These are phyloP conservation scores for Euthynnus affinis DNA, from an alignment of 2,797 vertebrate genomes.

Conservation along the genomic window DNA sequence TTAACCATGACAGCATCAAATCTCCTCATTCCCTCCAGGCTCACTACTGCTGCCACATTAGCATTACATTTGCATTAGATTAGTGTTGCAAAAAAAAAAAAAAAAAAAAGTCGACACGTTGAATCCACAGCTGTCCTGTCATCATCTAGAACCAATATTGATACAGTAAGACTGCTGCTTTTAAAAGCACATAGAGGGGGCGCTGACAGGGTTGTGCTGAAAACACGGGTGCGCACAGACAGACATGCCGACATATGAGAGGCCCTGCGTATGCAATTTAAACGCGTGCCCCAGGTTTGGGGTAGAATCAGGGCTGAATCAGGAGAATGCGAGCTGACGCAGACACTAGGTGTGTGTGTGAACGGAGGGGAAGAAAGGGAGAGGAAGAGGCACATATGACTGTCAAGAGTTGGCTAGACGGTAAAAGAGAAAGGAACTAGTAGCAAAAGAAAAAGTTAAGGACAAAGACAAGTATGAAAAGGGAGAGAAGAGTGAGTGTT, in stretches of 20 bases:
- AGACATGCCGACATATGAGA: constrained; percentile 20
- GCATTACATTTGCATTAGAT: constrained; percentile 71
- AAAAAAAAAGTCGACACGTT: constrained; percentile 46
- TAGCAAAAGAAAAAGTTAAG: not conserved
- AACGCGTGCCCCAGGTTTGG: constrained; percentile 14
- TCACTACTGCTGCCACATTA: constrained; percentile 57
- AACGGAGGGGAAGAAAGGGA: not conserved
- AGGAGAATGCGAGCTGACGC: constrained; percentile 20
- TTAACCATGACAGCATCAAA: constrained; percentile 39
- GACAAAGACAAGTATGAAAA: not conserved
- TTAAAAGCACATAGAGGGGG: constrained; percentile 16
- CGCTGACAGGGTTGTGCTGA: constrained; percentile 21
- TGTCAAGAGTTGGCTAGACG: not conserved
- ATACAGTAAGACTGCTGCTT: constrained; percentile 50
- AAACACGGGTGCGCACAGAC: constrained; percentile 9
- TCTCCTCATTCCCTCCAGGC: constrained; percentile 37
- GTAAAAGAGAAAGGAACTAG: not conserved
- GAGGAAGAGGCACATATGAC: too few relatives aligned
- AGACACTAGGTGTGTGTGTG: not conserved
- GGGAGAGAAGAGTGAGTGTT: not conserved
- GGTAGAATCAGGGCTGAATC: constrained; percentile 32
- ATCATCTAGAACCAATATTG: constrained; percentile 61
- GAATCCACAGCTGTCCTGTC: constrained; percentile 60
- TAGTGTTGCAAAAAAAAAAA: constrained; percentile 57
- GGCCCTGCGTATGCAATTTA: constrained; percentile 23